Evolutionary conservation across 92 coral and sea anemone species (phyloP).

Genomic region (Nematostella vectensis): DNA sequence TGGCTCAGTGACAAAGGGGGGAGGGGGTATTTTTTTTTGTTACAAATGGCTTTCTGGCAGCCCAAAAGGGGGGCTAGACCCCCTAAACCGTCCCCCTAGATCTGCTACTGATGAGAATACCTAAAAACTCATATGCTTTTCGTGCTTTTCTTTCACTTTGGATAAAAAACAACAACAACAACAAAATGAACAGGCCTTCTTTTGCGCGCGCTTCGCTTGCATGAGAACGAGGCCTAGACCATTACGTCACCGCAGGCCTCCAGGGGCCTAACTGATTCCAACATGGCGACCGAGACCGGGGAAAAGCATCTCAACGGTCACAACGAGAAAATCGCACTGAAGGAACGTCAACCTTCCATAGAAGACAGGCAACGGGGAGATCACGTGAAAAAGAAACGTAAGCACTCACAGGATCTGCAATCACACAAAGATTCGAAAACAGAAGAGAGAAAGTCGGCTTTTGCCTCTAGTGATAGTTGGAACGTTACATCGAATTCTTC

Average conservation of each 20-base stretch:
- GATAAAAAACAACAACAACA: no score
- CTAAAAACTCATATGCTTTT: no score
- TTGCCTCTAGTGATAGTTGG: constrained; percentile 70
- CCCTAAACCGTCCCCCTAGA: no score
- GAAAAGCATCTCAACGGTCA: constrained; percentile 58
- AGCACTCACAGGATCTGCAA: constrained; percentile 29
- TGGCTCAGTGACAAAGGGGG: no score
- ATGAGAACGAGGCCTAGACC: not conserved
- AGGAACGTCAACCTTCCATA: constrained; percentile 11
- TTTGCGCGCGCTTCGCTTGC: not conserved
- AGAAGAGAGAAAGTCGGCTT: constrained; percentile 9
- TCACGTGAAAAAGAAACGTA: constrained; percentile 75
- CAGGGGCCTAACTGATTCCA: constrained; percentile 20
- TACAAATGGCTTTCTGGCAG: no score
- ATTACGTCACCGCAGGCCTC: constrained; percentile 21
- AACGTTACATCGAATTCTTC: constrained; percentile 70
- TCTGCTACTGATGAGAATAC: no score
- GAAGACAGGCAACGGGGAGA: constrained; percentile 40
- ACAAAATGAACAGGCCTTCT: no score
- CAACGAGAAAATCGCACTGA: constrained; percentile 8
- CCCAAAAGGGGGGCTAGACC: no score
- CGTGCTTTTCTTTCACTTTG: no score
- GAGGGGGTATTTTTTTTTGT: no score
- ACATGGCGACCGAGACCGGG: constrained; percentile 58
- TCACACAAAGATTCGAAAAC: constrained; percentile 4